phyloP scores from a whole-genome alignment of 2,797 vertebrate genomes.

The Neoniphon sammara region DNA sequence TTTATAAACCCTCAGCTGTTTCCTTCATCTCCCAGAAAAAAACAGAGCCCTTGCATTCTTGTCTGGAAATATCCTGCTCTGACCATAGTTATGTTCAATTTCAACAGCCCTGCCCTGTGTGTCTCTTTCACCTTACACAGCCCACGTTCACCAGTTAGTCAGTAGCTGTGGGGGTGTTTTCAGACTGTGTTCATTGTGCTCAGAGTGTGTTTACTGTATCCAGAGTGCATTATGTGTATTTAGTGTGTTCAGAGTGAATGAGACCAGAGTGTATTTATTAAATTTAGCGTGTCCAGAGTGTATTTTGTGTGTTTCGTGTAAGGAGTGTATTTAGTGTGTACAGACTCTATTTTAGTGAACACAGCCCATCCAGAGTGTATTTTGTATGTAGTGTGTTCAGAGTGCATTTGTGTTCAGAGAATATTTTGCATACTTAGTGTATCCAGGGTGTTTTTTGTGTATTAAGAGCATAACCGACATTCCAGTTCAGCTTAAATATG shows the following conservation, averaged over 20 bases:
- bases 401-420: too few relatives aligned
- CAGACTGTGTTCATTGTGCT: neutral
- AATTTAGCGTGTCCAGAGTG: neutral
- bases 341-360: too few relatives aligned
- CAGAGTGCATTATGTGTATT: too few relatives aligned
- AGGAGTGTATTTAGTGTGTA: too few relatives aligned
- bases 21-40: slow-evolving; percentile 80
- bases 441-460: too few relatives aligned
- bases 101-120: slow-evolving; percentile 63
- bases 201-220: slow-evolving; percentile 1
- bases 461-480: too few relatives aligned
- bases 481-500: too few relatives aligned
- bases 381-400: too few relatives aligned
- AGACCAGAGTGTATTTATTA: neutral
- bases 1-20: slow-evolving; percentile 89
- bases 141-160: slow-evolving; percentile 8
- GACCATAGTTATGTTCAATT: slow-evolving; percentile 84
- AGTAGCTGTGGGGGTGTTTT: slow-evolving; percentile 39
- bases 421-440: too few relatives aligned
- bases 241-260: neutral
- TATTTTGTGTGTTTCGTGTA: too few relatives aligned
- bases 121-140: slow-evolving; percentile 44
- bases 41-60: slow-evolving; percentile 80
- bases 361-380: too few relatives aligned
- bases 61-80: slow-evolving; percentile 85